Evolutionary conservation across 1,140 invertebrate species (phyloP), one percentile per base, ranked within the genome.

Genomic region (Agrilus planipennis): DNA sequence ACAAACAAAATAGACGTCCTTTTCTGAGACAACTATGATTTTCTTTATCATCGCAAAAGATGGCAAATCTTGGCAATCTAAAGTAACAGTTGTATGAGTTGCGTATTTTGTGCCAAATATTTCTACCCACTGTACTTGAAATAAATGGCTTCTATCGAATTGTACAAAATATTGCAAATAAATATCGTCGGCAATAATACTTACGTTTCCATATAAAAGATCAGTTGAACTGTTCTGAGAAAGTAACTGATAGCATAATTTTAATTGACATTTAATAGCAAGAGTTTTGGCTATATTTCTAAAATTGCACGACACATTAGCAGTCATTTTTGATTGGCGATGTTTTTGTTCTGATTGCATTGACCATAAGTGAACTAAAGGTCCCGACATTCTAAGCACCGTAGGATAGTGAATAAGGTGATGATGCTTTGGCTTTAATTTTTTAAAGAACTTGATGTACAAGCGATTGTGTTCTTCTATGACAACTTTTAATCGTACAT

Each of bases 331-430:
- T 16, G 29, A 31, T 16, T 31, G 7, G 9, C 29, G 9, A 31
- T 31, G 29, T 12, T 31, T 31, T 31, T 31, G 29, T 31, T 31
- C 29, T 6, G 12, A 31, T 9, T 16, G 29, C 29, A 31, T 31
- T 16, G 29, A 11, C 29, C 12, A 31, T 4, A 31, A 6, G 15
- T 31, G 29, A 10, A 31, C 29, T 31, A 31, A 31, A 6, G 29
- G 29, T 16, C 29, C 29, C 9, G 10, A 31, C 5, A 10, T 16
- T 14, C 15, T 4, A 6, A 31, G 4, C 7, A 31, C 15, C 15
- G 6, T 31, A 5, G 29, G 29, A 16, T 31, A 31, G 12, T 31
- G 29, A 16, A 31, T 4, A 31, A 31, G 29, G 15, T 34, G 15
- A 31, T 31, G 29, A 31, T 16, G 15, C 15, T 31, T 31, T 31